phyloP scores from a whole-genome alignment of 2,888 invertebrate species.

The Rhamphomyia laevipes region DNA sequence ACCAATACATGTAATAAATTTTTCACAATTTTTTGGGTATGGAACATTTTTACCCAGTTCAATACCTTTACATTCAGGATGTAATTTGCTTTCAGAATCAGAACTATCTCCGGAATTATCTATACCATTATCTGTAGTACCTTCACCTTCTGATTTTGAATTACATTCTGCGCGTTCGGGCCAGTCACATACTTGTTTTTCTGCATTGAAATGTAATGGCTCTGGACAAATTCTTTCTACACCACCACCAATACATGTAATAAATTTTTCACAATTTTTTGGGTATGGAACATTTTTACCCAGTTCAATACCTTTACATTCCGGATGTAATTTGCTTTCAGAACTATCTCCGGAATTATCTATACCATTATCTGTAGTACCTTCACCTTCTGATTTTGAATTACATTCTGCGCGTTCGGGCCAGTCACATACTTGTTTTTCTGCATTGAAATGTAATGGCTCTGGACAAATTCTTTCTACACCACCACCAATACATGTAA shows the following conservation, averaged over 20 bases:
- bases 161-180: slow-evolving; percentile 22
- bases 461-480: slow-evolving; percentile 11
- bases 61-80: slow-evolving; percentile 11
- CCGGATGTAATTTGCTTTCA: slow-evolving; percentile 11
- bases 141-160: neutral
- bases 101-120: neutral
- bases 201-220: slow-evolving; percentile 20
- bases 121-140: slow-evolving; percentile 3
- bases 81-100: slow-evolving; percentile 14
- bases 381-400: neutral
- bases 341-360: slow-evolving; percentile 5
- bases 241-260: slow-evolving; percentile 22
- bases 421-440: slow-evolving; percentile 14
- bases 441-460: slow-evolving; percentile 8
- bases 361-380: too few relatives aligned
- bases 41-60: slow-evolving; percentile 16
- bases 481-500: slow-evolving; percentile 9
- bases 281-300: slow-evolving; percentile 20
- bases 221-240: slow-evolving; percentile 19
- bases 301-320: slow-evolving; percentile 11
- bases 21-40: slow-evolving; percentile 22
- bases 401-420: slow-evolving; percentile 1
- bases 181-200: slow-evolving; percentile 19
- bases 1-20: slow-evolving; percentile 23
- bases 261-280: slow-evolving; percentile 23